Evolutionary conservation across 2,888 invertebrate species (phyloP), one percentile per base, ranked within the genome.

Genomic region (Ennomos erosarius): DNA sequence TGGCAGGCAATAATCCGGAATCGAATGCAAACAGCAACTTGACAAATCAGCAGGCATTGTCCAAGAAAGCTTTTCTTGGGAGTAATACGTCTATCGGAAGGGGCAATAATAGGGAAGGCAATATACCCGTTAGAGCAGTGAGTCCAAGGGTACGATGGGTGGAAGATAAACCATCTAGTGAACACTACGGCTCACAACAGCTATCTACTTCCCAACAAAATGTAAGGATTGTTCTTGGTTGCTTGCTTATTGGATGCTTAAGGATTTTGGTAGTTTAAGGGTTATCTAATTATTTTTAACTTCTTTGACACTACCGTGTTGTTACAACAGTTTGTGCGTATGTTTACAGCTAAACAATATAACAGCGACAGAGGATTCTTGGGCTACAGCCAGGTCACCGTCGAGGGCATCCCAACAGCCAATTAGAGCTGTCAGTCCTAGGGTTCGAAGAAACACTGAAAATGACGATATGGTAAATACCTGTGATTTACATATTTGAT

Each of bases 1-100:
- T 95, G 81, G 93, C 94, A 79, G 93, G 93, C 83, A 93, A 93
- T 80, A 94, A 94, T 69, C 88, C 93, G 76, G 94, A 94, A 77
- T 90, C 92, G 68, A 90, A 83, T 67, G 78, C 90, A 72, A 93
- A 86, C 72, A 86, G 79, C 74, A 87, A 84, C 67, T 72, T 90
- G 63, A 82, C 88, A 68, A 92, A 81, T 71, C 89, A 90, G 69
- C 89, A 88, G 83, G 68, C 84, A 74, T 81, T 91, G 74, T 89
- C 90, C 74, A 91, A 90, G 77, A 93, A 92, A 87, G 82, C 92
- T 78, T 91, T 90, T 76, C 85, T 90, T 51, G 92, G 86, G 85
- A 93, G 89, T 82, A 92, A 86, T 76, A 93, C 87, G 62, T 91
- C 92, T 48, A 90, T 92, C 57, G 92, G 90, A 69, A 84, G 92